Conservation (phyloP, 2,113 vertebrate genomes). For the Notiomystis cincta region DNA sequence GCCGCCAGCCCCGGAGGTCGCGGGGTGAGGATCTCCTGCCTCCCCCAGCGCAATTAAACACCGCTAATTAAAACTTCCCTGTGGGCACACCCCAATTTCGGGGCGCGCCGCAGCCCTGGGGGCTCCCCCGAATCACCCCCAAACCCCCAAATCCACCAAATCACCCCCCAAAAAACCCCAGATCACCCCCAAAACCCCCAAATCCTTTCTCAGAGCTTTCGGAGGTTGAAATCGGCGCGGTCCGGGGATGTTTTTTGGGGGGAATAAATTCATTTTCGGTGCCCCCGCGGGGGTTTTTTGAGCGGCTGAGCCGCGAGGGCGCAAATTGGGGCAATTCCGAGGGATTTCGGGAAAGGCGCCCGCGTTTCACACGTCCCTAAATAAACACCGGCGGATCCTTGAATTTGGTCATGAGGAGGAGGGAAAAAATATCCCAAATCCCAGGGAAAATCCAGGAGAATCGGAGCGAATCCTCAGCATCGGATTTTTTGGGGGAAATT, state of each 20-base stretch:
- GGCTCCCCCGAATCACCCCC: not conserved
- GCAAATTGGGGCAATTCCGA: not conserved
- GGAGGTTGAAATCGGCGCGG: rapidly evolving
- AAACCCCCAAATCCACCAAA: rapidly evolving
- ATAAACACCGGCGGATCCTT: not conserved
- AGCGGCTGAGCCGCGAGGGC: not conserved
- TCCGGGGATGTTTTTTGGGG: not conserved
- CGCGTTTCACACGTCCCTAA: not conserved
- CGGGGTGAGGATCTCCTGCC: not conserved
- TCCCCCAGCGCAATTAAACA: not conserved
- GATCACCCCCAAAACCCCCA: not conserved
- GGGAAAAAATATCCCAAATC: not conserved
- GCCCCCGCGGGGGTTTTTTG: not conserved
- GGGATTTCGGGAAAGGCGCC: not conserved
- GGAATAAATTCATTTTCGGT: not conserved
- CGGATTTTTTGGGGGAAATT: not conserved
- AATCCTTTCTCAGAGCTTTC: rapidly evolving
- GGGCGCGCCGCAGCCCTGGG: not conserved
- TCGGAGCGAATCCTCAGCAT: not conserved
- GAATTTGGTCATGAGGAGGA: conserved; percentile 4
- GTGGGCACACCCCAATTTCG: too few species aligned
- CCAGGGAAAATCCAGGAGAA: not conserved
- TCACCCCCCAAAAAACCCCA: not conserved
- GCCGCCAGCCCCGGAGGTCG: not conserved
- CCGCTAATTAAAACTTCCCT: not conserved